Evolutionary conservation across 2,113 vertebrate genomes (phyloP).

Genomic region (Coregonus clupeaformis): DNA sequence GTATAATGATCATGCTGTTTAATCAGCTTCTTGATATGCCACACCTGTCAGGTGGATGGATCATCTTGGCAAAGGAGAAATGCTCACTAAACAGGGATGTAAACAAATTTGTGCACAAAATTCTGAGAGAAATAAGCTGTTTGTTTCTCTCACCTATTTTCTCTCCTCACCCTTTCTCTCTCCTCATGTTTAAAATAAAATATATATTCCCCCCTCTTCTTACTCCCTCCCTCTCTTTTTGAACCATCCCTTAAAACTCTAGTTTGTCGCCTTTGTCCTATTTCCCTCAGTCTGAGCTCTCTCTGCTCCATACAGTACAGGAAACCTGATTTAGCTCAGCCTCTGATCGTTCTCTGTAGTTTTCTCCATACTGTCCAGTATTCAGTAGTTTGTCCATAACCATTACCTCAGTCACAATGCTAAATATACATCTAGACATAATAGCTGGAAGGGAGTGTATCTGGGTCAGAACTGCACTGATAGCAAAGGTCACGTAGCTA

Average conservation of each 20-base stretch:
- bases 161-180: background rate
- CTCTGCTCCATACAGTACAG: background rate
- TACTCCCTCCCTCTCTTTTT: background rate
- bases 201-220: background rate
- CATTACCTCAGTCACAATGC: conserved; percentile 54
- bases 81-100: no score
- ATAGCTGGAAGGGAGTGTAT: conserved; percentile 45
- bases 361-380: no score
- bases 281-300: background rate
- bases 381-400: conserved; percentile 35
- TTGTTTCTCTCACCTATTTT: no score
- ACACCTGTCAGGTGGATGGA: no score
- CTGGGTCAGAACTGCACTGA: conserved; percentile 45
- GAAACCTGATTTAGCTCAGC: no score
- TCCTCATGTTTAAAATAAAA: background rate
- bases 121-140: no score
- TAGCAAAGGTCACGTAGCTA: conserved; percentile 59
- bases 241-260: background rate
- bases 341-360: no score
- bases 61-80: no score
- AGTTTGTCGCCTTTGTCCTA: background rate
- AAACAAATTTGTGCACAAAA: no score
- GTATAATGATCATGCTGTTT: no score
- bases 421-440: conserved; percentile 66
- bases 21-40: no score